Conservation (phyloP, 2,797 vertebrate genomes). For the Pyrocephalus nanus region DNA sequence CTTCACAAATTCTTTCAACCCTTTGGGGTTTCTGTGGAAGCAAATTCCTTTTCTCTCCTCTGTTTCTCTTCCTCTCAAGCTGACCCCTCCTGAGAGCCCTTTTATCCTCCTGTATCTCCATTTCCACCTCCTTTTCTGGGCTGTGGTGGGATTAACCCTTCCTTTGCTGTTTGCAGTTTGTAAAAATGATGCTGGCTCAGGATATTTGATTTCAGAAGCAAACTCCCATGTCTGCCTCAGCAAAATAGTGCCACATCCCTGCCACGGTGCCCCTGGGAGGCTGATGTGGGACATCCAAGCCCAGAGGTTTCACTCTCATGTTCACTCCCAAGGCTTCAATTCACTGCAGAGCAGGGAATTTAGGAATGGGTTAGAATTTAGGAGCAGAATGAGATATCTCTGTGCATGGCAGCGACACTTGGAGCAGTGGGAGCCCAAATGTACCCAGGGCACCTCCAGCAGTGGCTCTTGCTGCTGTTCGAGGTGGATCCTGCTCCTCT, state of each 20-base stretch:
- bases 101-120: slow-evolving; percentile 18
- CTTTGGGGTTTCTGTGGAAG: background rate
- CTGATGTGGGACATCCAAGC: background rate
- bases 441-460: background rate
- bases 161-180: background rate
- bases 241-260: accelerated
- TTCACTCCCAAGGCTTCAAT: accelerated
- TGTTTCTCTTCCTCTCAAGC: slow-evolving; percentile 2
- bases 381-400: background rate
- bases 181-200: background rate
- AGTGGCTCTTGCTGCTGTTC: background rate
- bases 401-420: accelerated
- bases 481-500: background rate
- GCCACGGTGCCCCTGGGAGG: background rate
- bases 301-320: background rate
- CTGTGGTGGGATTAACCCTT: background rate
- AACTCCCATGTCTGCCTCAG: background rate
- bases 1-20: background rate
- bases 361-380: background rate
- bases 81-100: slow-evolving; percentile 13
- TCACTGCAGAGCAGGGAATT: background rate
- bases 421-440: too few species aligned
- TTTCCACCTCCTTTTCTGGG: background rate
- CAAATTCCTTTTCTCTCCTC: slow-evolving; percentile 17
- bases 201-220: background rate